Conservation (phyloP, 2,797 vertebrate genomes). For the Scolopax bukidnonensis region DNA sequence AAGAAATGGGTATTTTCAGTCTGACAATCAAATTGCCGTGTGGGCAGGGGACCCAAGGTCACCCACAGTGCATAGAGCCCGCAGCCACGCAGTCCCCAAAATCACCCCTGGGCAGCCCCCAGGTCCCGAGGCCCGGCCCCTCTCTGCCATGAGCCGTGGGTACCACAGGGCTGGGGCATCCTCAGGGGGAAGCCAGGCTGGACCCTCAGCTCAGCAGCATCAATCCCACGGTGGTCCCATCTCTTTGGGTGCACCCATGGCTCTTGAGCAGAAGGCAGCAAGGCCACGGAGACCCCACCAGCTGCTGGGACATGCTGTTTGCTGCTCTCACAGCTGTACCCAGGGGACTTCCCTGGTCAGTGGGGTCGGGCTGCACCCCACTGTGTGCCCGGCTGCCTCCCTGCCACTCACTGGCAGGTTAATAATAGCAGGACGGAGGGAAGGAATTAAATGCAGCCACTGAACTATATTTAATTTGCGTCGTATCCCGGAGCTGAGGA, state of each 20-base stretch:
- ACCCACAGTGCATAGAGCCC: accelerated
- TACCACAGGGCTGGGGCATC: not conserved
- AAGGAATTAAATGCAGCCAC: not conserved
- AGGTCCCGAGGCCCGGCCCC: accelerated
- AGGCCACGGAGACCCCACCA: not conserved
- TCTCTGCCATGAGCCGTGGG: accelerated
- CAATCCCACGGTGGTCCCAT: accelerated
- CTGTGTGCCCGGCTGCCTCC: not conserved
- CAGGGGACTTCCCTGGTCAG: accelerated
- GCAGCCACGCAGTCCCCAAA: accelerated
- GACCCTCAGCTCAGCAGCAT: not conserved
- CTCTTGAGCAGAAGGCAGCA: accelerated
- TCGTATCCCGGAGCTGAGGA: not conserved
- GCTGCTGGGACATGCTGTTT: accelerated
- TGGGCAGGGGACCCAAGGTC: not conserved
- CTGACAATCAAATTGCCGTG: accelerated
- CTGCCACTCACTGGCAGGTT: not conserved
- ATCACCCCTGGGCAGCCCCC: not conserved
- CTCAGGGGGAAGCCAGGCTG: not conserved
- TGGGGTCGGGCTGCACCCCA: accelerated
- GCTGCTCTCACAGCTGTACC: not conserved
- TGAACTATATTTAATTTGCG: not conserved
- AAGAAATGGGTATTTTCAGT: not conserved
- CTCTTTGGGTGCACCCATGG: accelerated
- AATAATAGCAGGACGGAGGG: not conserved